phyloP scores from a whole-genome alignment of 1,140 invertebrate species.

The Schmidtea mediterranea region DNA sequence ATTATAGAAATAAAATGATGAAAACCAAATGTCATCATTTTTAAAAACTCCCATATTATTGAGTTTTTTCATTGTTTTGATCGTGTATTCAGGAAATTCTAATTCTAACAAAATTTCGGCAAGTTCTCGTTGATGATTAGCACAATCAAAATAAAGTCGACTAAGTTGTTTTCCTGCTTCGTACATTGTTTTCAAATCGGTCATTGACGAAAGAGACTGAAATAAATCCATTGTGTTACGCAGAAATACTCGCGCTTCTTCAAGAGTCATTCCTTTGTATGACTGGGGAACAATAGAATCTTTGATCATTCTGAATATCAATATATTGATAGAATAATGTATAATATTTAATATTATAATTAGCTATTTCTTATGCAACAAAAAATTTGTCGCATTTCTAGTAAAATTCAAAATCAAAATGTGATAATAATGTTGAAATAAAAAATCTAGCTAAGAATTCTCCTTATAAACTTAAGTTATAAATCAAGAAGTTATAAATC shows the following conservation, averaged over 20 bases:
- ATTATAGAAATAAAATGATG: slow-evolving; percentile 19
- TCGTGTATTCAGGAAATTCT: slow-evolving; percentile 12
- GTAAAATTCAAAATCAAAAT: too few relatives aligned
- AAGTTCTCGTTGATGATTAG: neutral
- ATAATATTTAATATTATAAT: too few relatives aligned
- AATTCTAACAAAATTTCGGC: neutral
- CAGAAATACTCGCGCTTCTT: neutral
- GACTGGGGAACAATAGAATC: neutral
- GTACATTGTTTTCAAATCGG: slow-evolving; percentile 1
- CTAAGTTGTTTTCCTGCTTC: slow-evolving; percentile 4
- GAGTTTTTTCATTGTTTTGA: slow-evolving; percentile 17
- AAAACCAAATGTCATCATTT: slow-evolving; percentile 22
- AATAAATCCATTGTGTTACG: neutral
- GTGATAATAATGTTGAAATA: too few relatives aligned
- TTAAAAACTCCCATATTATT: slow-evolving; percentile 21
- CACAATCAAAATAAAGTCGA: slow-evolving; percentile 5
- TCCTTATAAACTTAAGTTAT: too few relatives aligned
- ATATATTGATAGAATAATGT: too few relatives aligned
- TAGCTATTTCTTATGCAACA: too few relatives aligned
- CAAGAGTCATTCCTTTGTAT: neutral
- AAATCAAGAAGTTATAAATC: too few relatives aligned
- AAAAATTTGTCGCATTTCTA: too few relatives aligned
- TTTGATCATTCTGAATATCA: too few relatives aligned
- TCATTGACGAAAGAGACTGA: neutral
- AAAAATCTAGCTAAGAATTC: too few relatives aligned